Evolutionary conservation across 2,888 invertebrate genomes (phyloP).

Genomic region (Cetonia aurata): DNA sequence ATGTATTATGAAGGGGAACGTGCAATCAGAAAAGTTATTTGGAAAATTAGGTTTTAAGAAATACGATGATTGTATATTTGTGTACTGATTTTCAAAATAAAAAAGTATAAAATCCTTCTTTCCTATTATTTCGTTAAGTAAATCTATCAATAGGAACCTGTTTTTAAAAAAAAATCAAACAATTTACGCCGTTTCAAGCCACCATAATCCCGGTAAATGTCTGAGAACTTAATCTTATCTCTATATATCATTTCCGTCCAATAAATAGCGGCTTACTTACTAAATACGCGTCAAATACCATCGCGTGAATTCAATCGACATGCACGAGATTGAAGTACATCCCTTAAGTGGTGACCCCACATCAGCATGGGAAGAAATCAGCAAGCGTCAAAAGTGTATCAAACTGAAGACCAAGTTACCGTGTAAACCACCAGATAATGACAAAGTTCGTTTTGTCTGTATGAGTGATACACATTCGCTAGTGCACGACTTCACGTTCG

Average conservation of each 20-base stretch:
- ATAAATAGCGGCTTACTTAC: not conserved
- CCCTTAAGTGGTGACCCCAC: slow-evolving; percentile 78
- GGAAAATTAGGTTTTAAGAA: slow-evolving; percentile 58
- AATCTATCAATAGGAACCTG: too few species aligned
- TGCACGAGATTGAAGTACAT: slow-evolving; percentile 66
- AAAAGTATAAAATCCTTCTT: not conserved
- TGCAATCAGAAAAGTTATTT: slow-evolving; percentile 60
- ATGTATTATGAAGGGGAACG: slow-evolving; percentile 60
- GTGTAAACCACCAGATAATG: slow-evolving; percentile 68
- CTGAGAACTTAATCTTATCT: slow-evolving; percentile 22
- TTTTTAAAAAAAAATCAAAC: not conserved
- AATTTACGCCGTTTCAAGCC: not conserved
- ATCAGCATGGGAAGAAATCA: slow-evolving; percentile 78
- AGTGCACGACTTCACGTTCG: slow-evolving; percentile 75
- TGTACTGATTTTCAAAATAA: not conserved
- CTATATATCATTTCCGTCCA: not conserved
- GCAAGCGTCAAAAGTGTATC: slow-evolving; percentile 75
- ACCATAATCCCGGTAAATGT: too few species aligned
- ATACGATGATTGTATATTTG: slow-evolving; percentile 41
- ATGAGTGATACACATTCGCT: slow-evolving; percentile 88
- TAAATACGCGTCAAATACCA: too few species aligned
- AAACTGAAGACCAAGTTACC: slow-evolving; percentile 75
- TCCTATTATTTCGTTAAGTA: not conserved
- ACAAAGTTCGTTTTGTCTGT: slow-evolving; percentile 83
- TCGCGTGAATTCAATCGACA: not conserved